Evolutionary conservation across 2,113 vertebrate species (phyloP).

Genomic region (Colinus virginianus): DNA sequence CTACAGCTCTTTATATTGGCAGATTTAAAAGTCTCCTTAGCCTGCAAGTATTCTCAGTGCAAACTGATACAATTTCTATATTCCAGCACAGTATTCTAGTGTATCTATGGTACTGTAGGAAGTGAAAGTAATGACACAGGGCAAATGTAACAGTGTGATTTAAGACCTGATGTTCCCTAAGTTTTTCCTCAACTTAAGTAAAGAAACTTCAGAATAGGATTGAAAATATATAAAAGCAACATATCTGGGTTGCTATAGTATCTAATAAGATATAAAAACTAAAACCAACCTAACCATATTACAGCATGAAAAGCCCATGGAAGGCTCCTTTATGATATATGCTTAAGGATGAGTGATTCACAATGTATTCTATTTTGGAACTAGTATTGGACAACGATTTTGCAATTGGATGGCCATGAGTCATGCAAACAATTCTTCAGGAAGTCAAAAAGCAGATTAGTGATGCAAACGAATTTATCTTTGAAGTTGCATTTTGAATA

Average conservation of each 20-base stretch:
- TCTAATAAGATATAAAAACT: background rate
- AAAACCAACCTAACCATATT: background rate
- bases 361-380: background rate
- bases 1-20: background rate
- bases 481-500: background rate
- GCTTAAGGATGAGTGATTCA: background rate
- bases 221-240: background rate
- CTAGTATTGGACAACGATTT: background rate
- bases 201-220: background rate
- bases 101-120: background rate
- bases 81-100: background rate
- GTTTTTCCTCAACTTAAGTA: background rate
- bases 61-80: background rate
- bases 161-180: background rate
- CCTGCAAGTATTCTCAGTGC: background rate
- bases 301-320: background rate
- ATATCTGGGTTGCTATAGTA: background rate
- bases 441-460: background rate
- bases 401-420: background rate
- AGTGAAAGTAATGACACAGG: background rate
- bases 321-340: background rate
- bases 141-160: background rate
- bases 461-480: background rate
- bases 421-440: background rate
- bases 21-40: background rate